Percentiles rank a stretch among this genome's conserved stretches.
Conservation (phyloP, 2,113 vertebrate genomes). For the Urocynchramus pylzowi region DNA sequence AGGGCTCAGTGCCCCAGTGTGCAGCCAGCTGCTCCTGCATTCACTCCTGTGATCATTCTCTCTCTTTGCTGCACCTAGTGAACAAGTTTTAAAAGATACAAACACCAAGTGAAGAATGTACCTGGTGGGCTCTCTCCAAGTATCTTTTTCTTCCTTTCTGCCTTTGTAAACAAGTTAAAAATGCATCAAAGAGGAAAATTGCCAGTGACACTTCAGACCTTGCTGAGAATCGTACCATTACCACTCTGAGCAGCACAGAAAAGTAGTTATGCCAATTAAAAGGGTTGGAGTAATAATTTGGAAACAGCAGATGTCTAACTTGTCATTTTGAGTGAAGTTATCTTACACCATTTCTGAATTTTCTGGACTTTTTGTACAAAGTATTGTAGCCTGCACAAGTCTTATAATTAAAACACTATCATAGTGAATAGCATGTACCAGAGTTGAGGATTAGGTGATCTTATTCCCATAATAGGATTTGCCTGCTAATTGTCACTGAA, state of each 20-base stretch:
- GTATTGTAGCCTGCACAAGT: background rate
- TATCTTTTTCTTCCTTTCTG: background rate
- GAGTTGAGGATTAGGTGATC: conserved; percentile 14
- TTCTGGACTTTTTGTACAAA: background rate
- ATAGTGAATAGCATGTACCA: background rate
- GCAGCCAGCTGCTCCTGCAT: background rate
- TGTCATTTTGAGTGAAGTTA: background rate
- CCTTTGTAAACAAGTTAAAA: conserved; percentile 1
- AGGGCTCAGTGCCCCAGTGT: background rate
- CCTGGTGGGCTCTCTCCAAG: background rate
- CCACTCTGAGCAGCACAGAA: background rate
- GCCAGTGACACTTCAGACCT: background rate
- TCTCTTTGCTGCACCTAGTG: background rate
- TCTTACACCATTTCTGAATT: background rate
- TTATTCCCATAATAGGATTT: conserved; percentile 45
- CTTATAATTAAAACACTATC: background rate
- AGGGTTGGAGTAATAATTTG: background rate
- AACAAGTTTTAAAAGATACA: background rate
- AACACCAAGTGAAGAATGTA: background rate
- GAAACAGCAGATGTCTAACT: background rate
- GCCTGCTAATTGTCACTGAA: conserved; percentile 29
- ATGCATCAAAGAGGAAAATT: background rate
- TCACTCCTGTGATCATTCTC: background rate
- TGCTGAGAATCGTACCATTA: background rate
- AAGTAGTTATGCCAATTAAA: background rate